These are phyloP conservation scores for human DNA, from an alignment of 2,113 vertebrate species.

Conservation along the genomic window DNA sequence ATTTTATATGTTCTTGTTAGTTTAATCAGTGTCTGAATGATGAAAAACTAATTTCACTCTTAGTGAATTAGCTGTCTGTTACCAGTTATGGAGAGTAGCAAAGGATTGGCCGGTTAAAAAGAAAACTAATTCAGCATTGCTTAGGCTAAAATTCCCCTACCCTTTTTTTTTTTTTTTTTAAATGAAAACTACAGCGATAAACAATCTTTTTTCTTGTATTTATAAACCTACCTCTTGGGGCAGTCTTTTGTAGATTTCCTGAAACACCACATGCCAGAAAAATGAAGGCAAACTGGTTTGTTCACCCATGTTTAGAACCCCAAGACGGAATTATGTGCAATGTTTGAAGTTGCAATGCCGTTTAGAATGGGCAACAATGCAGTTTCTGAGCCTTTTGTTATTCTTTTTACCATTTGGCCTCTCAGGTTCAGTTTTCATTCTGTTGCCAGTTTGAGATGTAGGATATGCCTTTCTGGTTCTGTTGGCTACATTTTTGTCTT, in stretches of 20 bases:
- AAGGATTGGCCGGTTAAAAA: slow-evolving; percentile 28
- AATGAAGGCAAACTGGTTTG: slow-evolving; percentile 80
- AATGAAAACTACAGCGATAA: not conserved
- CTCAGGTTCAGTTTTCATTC: slow-evolving; percentile 29
- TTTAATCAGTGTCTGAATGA: not conserved
- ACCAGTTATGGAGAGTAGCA: not conserved
- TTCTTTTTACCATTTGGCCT: not conserved
- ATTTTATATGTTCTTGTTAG: not conserved
- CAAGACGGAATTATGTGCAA: not conserved
- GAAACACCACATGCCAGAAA: slow-evolving; percentile 67
- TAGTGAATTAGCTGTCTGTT: not conserved
- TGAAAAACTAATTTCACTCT: not conserved
- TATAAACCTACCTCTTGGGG: slow-evolving; percentile 22
- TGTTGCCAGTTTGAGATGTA: not conserved
- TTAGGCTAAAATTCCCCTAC: not conserved
- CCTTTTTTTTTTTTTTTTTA: not conserved
- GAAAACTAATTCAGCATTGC: not conserved
- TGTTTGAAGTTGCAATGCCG: not conserved
- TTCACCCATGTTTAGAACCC: slow-evolving; percentile 44
- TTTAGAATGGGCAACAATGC: not conserved
- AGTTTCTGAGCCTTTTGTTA: not conserved
- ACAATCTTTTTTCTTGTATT: slow-evolving; percentile 10
- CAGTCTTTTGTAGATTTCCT: slow-evolving; percentile 65
- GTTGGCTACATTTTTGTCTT: not conserved
- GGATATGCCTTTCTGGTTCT: not conserved